Conservation (phyloP, 2,888 invertebrate species). For the Ferdinandea cuprea region DNA sequence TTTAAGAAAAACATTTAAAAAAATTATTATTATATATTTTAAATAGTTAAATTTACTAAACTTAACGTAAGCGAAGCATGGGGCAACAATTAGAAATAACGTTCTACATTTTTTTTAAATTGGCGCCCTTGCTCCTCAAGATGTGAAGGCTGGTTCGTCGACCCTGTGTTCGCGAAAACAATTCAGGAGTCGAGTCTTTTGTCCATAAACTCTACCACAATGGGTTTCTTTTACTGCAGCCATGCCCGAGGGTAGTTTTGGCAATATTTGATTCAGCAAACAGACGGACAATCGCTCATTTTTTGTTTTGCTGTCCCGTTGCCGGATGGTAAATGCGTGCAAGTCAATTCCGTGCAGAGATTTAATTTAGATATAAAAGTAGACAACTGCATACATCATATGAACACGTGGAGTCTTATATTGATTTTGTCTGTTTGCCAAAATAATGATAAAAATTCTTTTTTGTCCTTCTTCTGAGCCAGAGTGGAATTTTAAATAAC, state of each 20-base stretch:
- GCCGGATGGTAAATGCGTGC: slow-evolving; percentile 63
- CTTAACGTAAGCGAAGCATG: too few species aligned
- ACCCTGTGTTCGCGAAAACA: slow-evolving; percentile 15
- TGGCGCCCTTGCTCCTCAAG: not conserved
- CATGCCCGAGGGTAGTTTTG: slow-evolving; percentile 63
- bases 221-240: slow-evolving; percentile 44
- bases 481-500: slow-evolving; percentile 62
- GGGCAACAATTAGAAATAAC: too few species aligned
- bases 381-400: slow-evolving; percentile 67
- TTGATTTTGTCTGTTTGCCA: slow-evolving; percentile 74
- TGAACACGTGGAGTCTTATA: slow-evolving; percentile 63
- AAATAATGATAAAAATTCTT: slow-evolving; percentile 47
- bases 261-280: slow-evolving; percentile 58
- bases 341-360: slow-evolving; percentile 67
- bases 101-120: not conserved
- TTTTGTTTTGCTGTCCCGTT: slow-evolving; percentile 52
- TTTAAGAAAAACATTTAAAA: too few species aligned
- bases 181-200: slow-evolving; percentile 42
- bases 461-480: not conserved
- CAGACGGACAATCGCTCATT: slow-evolving; percentile 51
- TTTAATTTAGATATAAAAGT: slow-evolving; percentile 70
- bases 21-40: too few species aligned
- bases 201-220: slow-evolving; percentile 42
- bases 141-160: not conserved
- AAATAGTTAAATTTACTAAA: too few species aligned